Evolutionary conservation across 2,113 vertebrate species (phyloP).

Genomic region (Spermophilus dauricus): DNA sequence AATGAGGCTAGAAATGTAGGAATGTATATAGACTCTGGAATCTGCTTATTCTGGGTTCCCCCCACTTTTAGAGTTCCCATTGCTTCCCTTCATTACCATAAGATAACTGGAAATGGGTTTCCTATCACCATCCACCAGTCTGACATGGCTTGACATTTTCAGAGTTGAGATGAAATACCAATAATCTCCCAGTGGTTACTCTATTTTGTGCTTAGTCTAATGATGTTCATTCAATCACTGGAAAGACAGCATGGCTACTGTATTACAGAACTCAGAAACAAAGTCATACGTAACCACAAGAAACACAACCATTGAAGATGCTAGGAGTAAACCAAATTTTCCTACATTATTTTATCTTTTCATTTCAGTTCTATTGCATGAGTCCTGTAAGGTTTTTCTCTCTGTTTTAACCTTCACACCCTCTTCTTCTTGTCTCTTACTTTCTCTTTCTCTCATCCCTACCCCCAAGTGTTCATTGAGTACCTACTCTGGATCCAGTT

Average conservation of each 20-base stretch:
- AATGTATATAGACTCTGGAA: slow-evolving; percentile 35
- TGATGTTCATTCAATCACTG: slow-evolving; percentile 85
- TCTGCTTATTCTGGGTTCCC: slow-evolving; percentile 58
- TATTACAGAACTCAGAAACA: slow-evolving; percentile 66
- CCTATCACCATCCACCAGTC: slow-evolving; percentile 75
- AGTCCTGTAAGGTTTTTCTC: background rate
- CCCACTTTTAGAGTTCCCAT: slow-evolving; percentile 60
- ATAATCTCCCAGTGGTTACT: slow-evolving; percentile 84
- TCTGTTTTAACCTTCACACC: background rate
- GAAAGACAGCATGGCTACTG: slow-evolving; percentile 66
- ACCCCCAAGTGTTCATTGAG: background rate
- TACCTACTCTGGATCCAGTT: background rate
- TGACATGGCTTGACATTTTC: slow-evolving; percentile 86
- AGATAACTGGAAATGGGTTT: slow-evolving; percentile 83
- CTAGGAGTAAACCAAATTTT: slow-evolving; percentile 13
- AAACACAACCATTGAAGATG: slow-evolving; percentile 39
- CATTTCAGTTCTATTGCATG: background rate
- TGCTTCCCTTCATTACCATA: slow-evolving; percentile 86
- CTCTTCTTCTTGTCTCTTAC: background rate
- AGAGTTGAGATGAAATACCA: slow-evolving; percentile 86
- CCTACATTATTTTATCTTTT: background rate
- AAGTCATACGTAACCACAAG: slow-evolving; percentile 73
- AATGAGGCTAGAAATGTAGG: slow-evolving; percentile 80
- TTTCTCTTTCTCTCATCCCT: background rate
- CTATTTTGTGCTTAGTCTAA: slow-evolving; percentile 83